A percentile compares a stretch with the other conserved stretches of the same genome.
Conservation (phyloP, 2,113 vertebrate genomes). For the Bettongia penicillata region DNA sequence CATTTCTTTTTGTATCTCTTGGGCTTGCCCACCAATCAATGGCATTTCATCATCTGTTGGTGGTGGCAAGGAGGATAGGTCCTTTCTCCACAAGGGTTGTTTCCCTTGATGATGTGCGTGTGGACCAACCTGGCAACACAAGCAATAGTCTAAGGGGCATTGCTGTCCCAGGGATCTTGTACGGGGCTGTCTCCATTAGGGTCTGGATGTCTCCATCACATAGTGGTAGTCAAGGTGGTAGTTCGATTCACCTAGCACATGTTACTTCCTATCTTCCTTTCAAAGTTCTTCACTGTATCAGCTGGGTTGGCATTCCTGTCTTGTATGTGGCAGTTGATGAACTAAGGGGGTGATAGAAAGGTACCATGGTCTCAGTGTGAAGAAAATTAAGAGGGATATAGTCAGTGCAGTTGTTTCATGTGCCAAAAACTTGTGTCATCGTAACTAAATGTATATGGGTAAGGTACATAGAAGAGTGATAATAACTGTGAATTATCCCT, state of each 20-base stretch:
- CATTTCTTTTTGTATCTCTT: neutral
- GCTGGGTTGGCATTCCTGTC: slow-evolving; percentile 62
- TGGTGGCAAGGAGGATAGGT: neutral
- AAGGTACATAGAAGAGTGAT: slow-evolving; percentile 60
- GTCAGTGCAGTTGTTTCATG: slow-evolving; percentile 71
- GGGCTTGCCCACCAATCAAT: neutral
- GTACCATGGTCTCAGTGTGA: slow-evolving; percentile 52
- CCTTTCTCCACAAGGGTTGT: neutral
- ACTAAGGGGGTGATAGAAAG: slow-evolving; percentile 73
- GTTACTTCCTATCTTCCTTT: neutral
- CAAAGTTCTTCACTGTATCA: neutral
- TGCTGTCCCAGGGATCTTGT: neutral
- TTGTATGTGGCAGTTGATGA: slow-evolving; percentile 75
- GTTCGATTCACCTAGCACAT: neutral
- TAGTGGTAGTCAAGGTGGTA: neutral
- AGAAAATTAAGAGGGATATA: slow-evolving; percentile 47
- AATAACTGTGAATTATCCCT: slow-evolving; percentile 59
- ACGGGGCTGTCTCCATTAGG: neutral
- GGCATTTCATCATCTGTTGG: neutral
- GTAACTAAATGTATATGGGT: slow-evolving; percentile 61
- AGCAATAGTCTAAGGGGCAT: neutral
- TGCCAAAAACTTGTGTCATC: slow-evolving; percentile 68
- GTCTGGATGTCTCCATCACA: neutral
- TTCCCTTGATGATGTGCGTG: neutral
- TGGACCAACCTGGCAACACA: neutral